These are phyloP conservation scores for Rhyacophila evoluta DNA, from an alignment of 2,888 invertebrate species.

Conservation along the genomic window DNA sequence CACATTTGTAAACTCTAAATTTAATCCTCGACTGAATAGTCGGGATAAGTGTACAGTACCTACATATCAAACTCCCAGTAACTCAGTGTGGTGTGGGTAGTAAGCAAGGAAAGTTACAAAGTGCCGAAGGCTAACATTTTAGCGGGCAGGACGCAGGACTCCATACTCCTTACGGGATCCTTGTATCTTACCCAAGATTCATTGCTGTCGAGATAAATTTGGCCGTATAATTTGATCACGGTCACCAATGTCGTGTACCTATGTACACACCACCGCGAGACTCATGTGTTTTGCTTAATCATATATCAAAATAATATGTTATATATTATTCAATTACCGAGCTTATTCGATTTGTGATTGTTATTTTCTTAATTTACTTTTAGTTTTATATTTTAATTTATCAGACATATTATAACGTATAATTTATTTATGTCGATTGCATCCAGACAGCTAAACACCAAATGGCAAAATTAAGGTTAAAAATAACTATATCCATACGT, in stretches of 20 bases:
- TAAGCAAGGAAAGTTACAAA: slow-evolving; percentile 38
- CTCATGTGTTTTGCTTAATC: background rate
- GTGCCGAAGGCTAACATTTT: slow-evolving; percentile 37
- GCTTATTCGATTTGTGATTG: too few relatives aligned
- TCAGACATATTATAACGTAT: too few relatives aligned
- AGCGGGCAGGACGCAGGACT: slow-evolving; percentile 24
- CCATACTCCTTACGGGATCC: slow-evolving; percentile 29
- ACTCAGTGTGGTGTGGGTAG: background rate
- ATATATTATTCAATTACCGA: too few relatives aligned
- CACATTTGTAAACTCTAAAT: background rate
- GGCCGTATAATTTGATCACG: slow-evolving; percentile 42
- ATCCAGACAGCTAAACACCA: too few relatives aligned
- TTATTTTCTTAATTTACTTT: too few relatives aligned
- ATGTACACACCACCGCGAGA: background rate
- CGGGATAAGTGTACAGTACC: background rate
- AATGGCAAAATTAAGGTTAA: too few relatives aligned
- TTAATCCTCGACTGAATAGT: background rate
- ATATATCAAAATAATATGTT: background rate
- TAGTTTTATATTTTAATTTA: too few relatives aligned
- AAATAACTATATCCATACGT: too few relatives aligned
- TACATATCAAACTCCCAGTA: slow-evolving; percentile 13
- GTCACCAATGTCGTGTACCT: slow-evolving; percentile 32
- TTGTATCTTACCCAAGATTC: slow-evolving; percentile 42
- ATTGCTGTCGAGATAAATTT: slow-evolving; percentile 51
- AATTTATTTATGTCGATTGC: too few relatives aligned